Evolutionary conservation across 2,113 vertebrate genomes (phyloP).

Genomic region (Coptodon rendalli): DNA sequence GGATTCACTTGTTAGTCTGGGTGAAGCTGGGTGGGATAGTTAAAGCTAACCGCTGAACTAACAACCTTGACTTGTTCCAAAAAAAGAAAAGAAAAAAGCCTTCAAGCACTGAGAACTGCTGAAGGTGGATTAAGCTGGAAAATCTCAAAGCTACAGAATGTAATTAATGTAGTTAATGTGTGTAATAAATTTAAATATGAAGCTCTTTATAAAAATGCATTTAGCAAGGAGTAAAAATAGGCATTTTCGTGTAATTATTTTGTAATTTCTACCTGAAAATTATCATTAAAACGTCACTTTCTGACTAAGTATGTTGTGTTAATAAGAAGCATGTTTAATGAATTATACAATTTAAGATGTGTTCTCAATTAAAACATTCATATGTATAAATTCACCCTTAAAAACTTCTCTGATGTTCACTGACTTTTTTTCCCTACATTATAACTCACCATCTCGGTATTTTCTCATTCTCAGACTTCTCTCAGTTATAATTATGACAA

Average conservation of each 20-base stretch:
- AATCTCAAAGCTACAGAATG: not conserved
- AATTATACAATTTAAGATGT: not conserved
- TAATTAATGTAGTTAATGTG: not conserved
- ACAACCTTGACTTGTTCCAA: not conserved
- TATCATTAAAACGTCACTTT: not conserved
- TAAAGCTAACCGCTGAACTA: not conserved
- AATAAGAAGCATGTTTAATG: not conserved
- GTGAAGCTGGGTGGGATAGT: slow-evolving; percentile 56
- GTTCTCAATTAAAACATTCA: not conserved
- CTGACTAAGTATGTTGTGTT: not conserved
- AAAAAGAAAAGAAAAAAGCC: not conserved
- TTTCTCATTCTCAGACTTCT: not conserved
- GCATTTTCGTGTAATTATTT: not conserved
- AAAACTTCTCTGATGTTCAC: not conserved
- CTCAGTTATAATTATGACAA: not conserved
- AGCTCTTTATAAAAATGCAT: not conserved
- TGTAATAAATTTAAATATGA: not conserved
- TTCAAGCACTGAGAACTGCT: not conserved
- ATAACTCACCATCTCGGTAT: not conserved
- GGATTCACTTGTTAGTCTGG: slow-evolving; percentile 31
- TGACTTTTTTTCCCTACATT: not conserved
- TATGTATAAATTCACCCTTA: not conserved
- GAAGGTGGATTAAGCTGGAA: not conserved
- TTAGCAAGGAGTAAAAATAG: not conserved
- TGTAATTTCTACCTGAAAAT: not conserved